phyloP scores from a whole-genome alignment of 2,113 vertebrate species.

The Heloderma charlesbogerti region DNA sequence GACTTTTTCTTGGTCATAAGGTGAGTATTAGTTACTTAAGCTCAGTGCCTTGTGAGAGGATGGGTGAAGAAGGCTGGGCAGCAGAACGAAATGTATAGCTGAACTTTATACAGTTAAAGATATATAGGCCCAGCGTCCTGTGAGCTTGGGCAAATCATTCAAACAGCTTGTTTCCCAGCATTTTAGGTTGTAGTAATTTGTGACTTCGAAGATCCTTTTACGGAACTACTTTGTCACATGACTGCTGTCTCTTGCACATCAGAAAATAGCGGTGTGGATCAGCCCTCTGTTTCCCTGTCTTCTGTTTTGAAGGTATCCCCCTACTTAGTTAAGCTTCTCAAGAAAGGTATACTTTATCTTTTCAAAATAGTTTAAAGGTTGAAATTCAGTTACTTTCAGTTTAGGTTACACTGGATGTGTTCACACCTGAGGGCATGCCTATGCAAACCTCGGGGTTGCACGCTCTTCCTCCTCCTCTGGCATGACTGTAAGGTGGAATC shows the following conservation, averaged over 20 bases:
- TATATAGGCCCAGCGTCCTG: not conserved
- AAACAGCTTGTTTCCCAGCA: not conserved
- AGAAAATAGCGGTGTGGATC: too few relatives aligned
- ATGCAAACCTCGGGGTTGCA: not conserved
- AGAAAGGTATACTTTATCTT: not conserved
- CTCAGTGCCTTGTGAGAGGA: not conserved
- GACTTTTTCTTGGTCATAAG: too few relatives aligned
- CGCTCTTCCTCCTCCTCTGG: too few relatives aligned
- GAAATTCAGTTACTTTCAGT: not conserved
- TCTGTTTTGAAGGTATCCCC: not conserved
- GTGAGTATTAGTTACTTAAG: not conserved
- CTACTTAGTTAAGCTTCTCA: not conserved
- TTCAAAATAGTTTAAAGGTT: not conserved
- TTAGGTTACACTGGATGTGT: not conserved
- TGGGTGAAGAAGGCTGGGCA: not conserved
- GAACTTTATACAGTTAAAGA: not conserved
- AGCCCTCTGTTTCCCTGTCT: not conserved
- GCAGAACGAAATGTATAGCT: too few relatives aligned
- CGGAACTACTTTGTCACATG: not conserved
- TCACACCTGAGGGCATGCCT: not conserved
- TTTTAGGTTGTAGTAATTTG: not conserved
- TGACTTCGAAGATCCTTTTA: not conserved
- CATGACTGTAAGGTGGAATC: not conserved
- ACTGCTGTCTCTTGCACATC: not conserved
- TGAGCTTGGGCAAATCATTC: not conserved